Conservation (phyloP, 2,888 invertebrate genomes). For the Drosophila prolongata region DNA sequence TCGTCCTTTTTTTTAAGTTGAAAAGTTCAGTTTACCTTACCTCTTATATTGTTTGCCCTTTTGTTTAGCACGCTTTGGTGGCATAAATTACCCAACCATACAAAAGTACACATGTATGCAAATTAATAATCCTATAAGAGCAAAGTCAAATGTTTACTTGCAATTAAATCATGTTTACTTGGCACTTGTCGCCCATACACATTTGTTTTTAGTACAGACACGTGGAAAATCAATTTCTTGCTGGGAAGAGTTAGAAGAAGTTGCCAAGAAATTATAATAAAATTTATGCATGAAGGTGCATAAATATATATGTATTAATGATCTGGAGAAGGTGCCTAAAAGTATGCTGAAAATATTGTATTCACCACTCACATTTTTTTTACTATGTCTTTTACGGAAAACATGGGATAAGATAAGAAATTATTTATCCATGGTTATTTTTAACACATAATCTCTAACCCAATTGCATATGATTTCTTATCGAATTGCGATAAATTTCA, state of each 20-base stretch:
- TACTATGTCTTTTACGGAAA: no score
- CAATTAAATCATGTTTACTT: conserved; percentile 43
- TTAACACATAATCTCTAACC: neutral
- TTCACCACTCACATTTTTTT: no score
- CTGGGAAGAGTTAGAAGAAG: neutral
- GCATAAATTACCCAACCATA: conserved; percentile 1
- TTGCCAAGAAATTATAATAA: no score
- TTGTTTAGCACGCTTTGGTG: neutral
- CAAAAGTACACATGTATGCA: conserved; percentile 19
- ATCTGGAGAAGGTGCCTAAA: no score
- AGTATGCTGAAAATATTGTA: neutral
- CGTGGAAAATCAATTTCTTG: neutral
- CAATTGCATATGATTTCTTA: conserved; percentile 15
- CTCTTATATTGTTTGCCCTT: neutral
- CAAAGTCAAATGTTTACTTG: conserved; percentile 41
- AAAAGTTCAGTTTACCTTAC: neutral
- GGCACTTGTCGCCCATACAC: conserved; percentile 13
- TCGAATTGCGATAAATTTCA: conserved; percentile 49
- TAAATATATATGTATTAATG: no score
- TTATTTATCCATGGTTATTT: neutral
- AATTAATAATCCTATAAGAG: conserved; percentile 33
- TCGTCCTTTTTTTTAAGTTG: neutral
- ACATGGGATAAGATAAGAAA: no score
- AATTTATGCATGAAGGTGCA: no score
- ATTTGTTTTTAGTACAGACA: conserved; percentile 6